Conservation (phyloP, 92 coral and sea anemone genomes). For the Chrysogorgia sp. region DNA sequence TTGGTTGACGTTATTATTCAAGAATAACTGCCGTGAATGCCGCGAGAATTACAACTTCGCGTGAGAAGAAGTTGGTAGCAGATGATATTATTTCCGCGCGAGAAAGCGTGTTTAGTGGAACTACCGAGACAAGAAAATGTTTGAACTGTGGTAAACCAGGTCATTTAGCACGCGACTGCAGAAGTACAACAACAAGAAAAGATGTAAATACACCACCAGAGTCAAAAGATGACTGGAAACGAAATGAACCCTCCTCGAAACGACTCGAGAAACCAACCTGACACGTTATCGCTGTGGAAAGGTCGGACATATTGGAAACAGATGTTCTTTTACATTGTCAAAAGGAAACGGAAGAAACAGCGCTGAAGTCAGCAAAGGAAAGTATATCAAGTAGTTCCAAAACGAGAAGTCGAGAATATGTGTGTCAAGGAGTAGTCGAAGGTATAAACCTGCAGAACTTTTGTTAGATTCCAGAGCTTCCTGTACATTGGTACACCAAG, state of each 20-base stretch:
- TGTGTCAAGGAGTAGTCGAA: neutral
- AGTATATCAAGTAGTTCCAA: too few relatives aligned
- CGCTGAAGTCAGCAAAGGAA: too few relatives aligned
- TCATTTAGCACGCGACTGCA: slow-evolving; percentile 2
- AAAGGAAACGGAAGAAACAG: neutral
- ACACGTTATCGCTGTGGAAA: slow-evolving; percentile 3
- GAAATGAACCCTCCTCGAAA: too few relatives aligned
- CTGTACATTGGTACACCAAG: slow-evolving; percentile 50
- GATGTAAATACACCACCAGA: neutral
- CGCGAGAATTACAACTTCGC: slow-evolving; percentile 46
- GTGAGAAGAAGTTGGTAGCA: slow-evolving; percentile 42
- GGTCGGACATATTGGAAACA: neutral
- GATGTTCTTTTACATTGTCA: neutral
- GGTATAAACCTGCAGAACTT: neutral
- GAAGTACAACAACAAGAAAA: neutral
- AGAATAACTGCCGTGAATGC: slow-evolving; percentile 52
- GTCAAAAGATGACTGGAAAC: too few relatives aligned
- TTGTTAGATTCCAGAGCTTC: slow-evolving; percentile 4
- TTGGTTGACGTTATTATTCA: slow-evolving; percentile 38
- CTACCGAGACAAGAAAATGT: slow-evolving; percentile 34
- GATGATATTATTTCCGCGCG: neutral
- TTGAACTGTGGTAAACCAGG: slow-evolving; percentile 39
- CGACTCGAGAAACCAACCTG: neutral
- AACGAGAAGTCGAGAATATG: neutral
- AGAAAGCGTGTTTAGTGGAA: neutral